These are phyloP conservation scores for Polietes domitor DNA, from an alignment of 2,888 invertebrate genomes.

Conservation along the genomic window DNA sequence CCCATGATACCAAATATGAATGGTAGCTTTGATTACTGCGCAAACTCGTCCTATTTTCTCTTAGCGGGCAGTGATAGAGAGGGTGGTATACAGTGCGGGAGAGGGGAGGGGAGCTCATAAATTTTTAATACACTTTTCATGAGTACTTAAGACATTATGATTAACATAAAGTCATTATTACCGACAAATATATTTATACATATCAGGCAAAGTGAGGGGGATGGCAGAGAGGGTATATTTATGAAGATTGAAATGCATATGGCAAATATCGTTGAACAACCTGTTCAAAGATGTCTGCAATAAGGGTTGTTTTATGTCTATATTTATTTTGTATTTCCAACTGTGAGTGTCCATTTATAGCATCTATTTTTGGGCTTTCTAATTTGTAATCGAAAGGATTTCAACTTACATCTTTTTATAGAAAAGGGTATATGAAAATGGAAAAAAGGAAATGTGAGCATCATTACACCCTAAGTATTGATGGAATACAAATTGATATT, in stretches of 20 bases:
- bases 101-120: not conserved
- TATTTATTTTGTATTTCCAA: too few species aligned
- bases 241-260: not conserved
- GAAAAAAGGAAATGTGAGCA: too few species aligned
- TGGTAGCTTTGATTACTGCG: not conserved
- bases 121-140: conserved; percentile 36
- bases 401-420: too few species aligned
- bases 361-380: too few species aligned
- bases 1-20: not conserved
- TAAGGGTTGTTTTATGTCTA: not conserved
- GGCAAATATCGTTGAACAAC: not conserved
- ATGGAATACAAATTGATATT: too few species aligned
- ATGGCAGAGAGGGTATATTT: not conserved
- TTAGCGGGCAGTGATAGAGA: not conserved
- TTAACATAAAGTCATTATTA: conserved; percentile 34
- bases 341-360: too few species aligned
- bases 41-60: not conserved
- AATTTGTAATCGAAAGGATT: too few species aligned
- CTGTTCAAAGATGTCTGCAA: not conserved
- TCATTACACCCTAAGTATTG: too few species aligned
- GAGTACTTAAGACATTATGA: conserved; percentile 48
- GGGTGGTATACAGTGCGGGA: not conserved
- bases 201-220: not conserved
- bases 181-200: not conserved
- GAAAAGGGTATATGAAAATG: too few species aligned